phyloP scores from a whole-genome alignment of 2,888 invertebrate genomes.

The Mythimna impura region DNA sequence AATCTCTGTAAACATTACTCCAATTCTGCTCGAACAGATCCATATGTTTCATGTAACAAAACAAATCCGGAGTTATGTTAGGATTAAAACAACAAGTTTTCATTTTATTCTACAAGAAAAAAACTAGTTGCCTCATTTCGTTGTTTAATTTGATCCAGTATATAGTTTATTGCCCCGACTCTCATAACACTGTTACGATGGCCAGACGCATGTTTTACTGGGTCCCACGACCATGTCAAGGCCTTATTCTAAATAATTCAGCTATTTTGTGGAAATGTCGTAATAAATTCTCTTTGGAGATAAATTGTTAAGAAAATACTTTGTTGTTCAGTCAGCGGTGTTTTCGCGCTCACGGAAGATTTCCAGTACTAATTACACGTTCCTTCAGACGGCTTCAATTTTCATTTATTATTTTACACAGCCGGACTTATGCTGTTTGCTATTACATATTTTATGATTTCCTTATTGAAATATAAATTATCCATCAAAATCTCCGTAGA shows the following conservation, averaged over 20 bases:
- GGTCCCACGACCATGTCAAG: conserved; percentile 64
- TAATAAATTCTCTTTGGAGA: conserved; percentile 63
- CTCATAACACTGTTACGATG: conserved; percentile 57
- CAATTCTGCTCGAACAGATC: conserved; percentile 20
- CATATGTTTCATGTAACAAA: conserved; percentile 30
- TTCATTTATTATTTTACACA: conserved; percentile 36
- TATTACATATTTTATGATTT: conserved; percentile 46
- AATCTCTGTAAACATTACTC: conserved; percentile 25
- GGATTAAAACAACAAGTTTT: conserved; percentile 34
- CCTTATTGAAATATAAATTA: conserved; percentile 47
- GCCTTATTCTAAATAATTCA: conserved; percentile 60
- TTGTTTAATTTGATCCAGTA: conserved; percentile 59
- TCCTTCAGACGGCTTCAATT: conserved; percentile 33
- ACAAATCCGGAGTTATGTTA: conserved; percentile 30
- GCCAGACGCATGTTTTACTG: conserved; percentile 48
- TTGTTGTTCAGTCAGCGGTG: conserved; percentile 35
- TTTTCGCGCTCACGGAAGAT: conserved; percentile 62
- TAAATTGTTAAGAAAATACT: conserved; percentile 55
- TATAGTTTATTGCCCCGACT: conserved; percentile 62
- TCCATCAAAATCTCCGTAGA: conserved; percentile 27
- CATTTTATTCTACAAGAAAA: conserved; percentile 47
- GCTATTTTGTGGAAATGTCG: conserved; percentile 63
- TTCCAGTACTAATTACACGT: conserved; percentile 60
- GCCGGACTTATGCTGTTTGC: conserved; percentile 4
- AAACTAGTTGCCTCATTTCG: conserved; percentile 53